phyloP scores from a whole-genome alignment of 2,113 vertebrate species.

The Diphyllodes magnificus region DNA sequence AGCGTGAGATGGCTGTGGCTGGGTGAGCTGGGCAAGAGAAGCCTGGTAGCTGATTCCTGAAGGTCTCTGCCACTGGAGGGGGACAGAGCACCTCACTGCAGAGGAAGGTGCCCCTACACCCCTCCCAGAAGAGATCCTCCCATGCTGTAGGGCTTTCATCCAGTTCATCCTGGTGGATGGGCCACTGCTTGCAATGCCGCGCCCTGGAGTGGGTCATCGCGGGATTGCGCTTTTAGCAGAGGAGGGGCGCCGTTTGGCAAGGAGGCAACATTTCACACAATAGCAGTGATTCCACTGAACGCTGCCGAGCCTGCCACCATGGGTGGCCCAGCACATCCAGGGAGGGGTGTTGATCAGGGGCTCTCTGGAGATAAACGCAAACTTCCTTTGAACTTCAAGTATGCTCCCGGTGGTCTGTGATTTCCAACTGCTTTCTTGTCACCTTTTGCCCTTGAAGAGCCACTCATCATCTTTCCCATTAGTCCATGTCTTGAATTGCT shows the following conservation, averaged over 20 bases:
- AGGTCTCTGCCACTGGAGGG: conserved; percentile 51
- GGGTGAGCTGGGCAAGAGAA: neutral
- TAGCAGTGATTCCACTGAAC: neutral
- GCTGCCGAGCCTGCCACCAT: neutral
- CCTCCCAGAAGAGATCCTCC: conserved; percentile 27
- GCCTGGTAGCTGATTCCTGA: neutral
- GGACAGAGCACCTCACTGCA: conserved; percentile 28
- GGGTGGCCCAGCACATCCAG: neutral
- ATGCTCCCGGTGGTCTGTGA: neutral
- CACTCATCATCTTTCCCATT: neutral
- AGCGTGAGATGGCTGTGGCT: neutral
- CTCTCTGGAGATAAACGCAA: neutral
- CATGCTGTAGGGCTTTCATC: conserved; percentile 38
- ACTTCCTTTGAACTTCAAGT: neutral
- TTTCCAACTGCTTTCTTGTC: neutral
- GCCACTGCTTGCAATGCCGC: conserved; percentile 44
- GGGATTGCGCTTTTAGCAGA: conserved; percentile 21
- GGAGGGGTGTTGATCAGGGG: neutral
- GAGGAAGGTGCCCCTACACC: neutral
- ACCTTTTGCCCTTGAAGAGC: neutral
- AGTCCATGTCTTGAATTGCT: neutral
- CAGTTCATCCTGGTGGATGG: conserved; percentile 35
- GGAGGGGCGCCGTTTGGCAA: conserved; percentile 22
- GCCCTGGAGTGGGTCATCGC: conserved; percentile 38
- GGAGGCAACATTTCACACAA: conserved; percentile 3